A percentile compares a stretch with the other conserved stretches of the same genome.
Evolutionary conservation across 2,113 vertebrate species (phyloP).

Genomic region (Oreocharis arfaki): DNA sequence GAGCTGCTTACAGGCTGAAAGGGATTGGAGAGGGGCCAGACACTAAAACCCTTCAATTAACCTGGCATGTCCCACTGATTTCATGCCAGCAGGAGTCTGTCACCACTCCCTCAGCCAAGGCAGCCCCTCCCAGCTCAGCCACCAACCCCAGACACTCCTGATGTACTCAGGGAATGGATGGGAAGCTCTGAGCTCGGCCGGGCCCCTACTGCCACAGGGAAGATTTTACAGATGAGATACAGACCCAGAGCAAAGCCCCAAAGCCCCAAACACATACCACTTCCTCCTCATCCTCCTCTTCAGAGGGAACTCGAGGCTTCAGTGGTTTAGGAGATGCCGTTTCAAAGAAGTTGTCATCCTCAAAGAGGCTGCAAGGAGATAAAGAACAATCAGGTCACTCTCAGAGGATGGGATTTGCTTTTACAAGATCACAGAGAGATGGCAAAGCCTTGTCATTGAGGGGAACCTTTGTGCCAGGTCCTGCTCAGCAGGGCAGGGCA

Average conservation of each 20-base stretch:
- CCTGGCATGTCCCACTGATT: background rate
- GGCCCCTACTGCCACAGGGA: background rate
- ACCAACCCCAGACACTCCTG: background rate
- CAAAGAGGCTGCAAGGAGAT: conserved; percentile 54
- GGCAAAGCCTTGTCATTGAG: background rate
- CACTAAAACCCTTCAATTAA: background rate
- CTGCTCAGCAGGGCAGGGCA: background rate
- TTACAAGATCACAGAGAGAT: background rate
- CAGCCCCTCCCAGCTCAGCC: background rate
- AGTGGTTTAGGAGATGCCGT: conserved; percentile 29
- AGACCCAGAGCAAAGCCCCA: background rate
- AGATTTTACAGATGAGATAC: background rate
- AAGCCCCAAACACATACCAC: conserved; percentile 74
- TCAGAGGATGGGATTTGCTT: background rate
- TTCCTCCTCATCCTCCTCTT: conserved; percentile 94
- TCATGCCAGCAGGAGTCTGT: background rate
- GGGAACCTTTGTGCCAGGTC: background rate
- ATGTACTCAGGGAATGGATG: fast-evolving
- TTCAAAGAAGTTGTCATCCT: conserved; percentile 67
- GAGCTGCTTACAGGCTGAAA: background rate
- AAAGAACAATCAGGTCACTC: background rate
- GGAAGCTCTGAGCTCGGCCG: background rate
- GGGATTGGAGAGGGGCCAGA: background rate
- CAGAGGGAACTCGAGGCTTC: conserved; percentile 20
- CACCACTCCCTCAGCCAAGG: background rate